Conservation (phyloP, 2,797 vertebrate genomes). For the Galagoides demidoff region DNA sequence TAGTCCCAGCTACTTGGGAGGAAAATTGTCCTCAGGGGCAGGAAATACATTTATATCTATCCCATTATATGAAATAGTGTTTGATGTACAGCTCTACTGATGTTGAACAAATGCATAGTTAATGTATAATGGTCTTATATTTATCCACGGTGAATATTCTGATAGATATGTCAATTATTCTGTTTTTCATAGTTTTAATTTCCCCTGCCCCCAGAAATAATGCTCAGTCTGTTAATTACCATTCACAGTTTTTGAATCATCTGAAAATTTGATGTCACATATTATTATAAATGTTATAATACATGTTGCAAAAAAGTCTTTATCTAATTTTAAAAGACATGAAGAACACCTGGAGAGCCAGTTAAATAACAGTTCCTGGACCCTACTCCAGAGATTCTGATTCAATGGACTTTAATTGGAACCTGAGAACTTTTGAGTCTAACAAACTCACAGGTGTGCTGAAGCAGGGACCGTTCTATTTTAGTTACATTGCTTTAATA, state of each 20-base stretch:
- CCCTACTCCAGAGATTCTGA: neutral
- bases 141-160: constrained; percentile 26
- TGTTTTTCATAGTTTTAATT: neutral
- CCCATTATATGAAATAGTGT: neutral
- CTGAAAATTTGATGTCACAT: neutral
- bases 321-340: neutral
- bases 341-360: neutral
- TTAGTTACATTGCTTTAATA: neutral
- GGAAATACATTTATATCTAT: constrained; percentile 44
- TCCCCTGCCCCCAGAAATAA: neutral
- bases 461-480: neutral
- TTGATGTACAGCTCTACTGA: neutral
- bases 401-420: neutral
- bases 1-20: no score
- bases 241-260: neutral
- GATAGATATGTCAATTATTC: neutral
- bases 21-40: constrained; percentile 29
- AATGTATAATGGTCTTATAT: neutral
- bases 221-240: neutral
- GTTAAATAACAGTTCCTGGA: neutral
- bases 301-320: neutral
- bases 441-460: neutral
- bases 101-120: constrained; percentile 30
- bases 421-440: neutral
- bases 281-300: neutral